phyloP scores from a whole-genome alignment of 2,888 invertebrate genomes.

The Sinelater perroti region DNA sequence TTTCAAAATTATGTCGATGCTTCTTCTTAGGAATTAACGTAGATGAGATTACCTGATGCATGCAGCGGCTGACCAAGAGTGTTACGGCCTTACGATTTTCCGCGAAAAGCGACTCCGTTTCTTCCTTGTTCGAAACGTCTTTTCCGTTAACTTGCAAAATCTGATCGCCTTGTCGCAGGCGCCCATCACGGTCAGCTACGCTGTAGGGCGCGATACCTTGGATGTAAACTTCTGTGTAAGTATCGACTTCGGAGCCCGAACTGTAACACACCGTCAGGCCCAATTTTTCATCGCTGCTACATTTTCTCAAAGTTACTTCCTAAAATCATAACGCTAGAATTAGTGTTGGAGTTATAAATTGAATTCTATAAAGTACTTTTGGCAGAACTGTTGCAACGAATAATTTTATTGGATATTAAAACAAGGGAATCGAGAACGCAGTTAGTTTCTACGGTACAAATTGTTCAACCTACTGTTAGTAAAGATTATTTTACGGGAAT shows the following conservation, averaged over 20 bases:
- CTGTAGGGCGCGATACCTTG: conserved; percentile 71
- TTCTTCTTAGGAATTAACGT: too few species aligned
- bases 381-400: too few species aligned
- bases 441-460: too few species aligned
- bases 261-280: conserved; percentile 76
- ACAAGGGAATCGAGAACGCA: too few species aligned
- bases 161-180: conserved; percentile 70
- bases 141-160: conserved; percentile 69
- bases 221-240: conserved; percentile 71
- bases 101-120: conserved; percentile 69
- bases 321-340: too few species aligned
- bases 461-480: too few species aligned
- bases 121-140: conserved; percentile 68
- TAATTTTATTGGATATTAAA: too few species aligned
- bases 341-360: too few species aligned
- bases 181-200: conserved; percentile 68
- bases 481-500: too few species aligned
- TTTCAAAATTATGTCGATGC: too few species aligned
- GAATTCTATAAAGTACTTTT: too few species aligned
- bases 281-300: conserved; percentile 67
- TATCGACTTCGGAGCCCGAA: conserved; percentile 64
- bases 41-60: conserved; percentile 62
- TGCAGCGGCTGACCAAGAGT: conserved; percentile 68
- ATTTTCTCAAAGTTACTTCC: conserved; percentile 72
- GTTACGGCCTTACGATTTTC: conserved; percentile 67